phyloP scores from a whole-genome alignment of 2,113 vertebrate genomes.

The Callorhinus ursinus region DNA sequence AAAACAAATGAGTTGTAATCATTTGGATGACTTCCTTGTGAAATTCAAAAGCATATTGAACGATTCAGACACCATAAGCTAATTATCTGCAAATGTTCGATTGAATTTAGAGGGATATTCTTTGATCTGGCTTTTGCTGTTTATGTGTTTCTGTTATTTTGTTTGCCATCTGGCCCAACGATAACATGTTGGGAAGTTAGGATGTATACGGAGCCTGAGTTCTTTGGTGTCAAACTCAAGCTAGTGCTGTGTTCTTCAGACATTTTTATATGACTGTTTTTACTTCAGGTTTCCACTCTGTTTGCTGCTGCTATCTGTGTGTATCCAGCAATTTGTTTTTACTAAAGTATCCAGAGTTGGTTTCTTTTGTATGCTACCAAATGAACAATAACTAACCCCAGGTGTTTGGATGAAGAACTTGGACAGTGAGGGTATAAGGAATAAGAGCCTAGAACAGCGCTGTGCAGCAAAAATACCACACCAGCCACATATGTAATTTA shows the following conservation, averaged over 20 bases:
- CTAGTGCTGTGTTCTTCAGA: neutral
- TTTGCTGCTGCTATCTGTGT: neutral
- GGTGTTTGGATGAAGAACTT: neutral
- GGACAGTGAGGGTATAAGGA: neutral
- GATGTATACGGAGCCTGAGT: neutral
- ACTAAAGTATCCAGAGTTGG: neutral
- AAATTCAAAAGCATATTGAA: slow-evolving; percentile 63
- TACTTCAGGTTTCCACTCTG: neutral
- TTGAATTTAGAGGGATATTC: slow-evolving; percentile 59
- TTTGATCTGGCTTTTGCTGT: slow-evolving; percentile 55
- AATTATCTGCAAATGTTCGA: slow-evolving; percentile 68
- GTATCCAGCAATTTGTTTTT: neutral
- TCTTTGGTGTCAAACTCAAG: neutral
- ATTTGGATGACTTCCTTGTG: slow-evolving; percentile 61
- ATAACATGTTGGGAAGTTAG: neutral
- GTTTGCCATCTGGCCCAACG: slow-evolving; percentile 55
- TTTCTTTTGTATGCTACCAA: neutral
- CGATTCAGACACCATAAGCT: slow-evolving; percentile 60
- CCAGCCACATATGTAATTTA: neutral
- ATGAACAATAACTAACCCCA: neutral
- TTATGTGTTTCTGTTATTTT: slow-evolving; percentile 46
- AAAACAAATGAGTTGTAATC: slow-evolving; percentile 62
- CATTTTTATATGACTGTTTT: neutral
- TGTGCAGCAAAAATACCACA: neutral
- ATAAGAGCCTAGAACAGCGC: neutral